Evolutionary conservation across 2,113 vertebrate genomes (phyloP), one percentile per base, ranked within the genome.

Genomic region (Engraulis encrasicolus): DNA sequence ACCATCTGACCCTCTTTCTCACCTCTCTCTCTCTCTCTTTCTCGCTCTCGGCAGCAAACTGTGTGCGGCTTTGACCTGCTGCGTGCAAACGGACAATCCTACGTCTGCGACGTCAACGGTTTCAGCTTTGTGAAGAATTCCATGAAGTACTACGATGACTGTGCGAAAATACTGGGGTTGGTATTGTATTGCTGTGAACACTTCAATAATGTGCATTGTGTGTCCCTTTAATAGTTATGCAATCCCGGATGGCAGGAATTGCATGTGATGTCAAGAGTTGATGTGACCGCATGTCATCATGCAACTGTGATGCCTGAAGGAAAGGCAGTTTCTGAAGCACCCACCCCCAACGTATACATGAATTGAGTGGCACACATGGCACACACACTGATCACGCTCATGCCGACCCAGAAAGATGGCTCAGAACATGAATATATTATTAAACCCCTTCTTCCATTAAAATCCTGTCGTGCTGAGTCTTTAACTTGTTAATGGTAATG

Each of bases 121-220:
- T 97, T 97, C 92, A 97, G 97, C 93, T 97, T 97, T 88, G 97
- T 97, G 90, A 97, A 97, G 92, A 97, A 97, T 89, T 97, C 97
- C 82, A 97, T 97, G 97, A 97, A 97, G 90, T 97, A 97, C 90
- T 97, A 97, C 84, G 96, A 97, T 87, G 97, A 97, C 90, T 97
- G 97, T 91, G 97, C 97, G 86, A 97, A 97, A 91, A 97, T 97
- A 85, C 92, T 97, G 84, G 97, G 97, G 97, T 74, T 17, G 1
- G 27, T 66, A 31, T 66, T 5, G 27, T 66, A 31, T 66, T 27
- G 9, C 58, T 9, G 31, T 11, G 2, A 27, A 23, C 31, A 14
- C 27, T 12, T 27, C 11, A 31, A 23, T 1, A 23, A 23, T 61
- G 19, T 66, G 23, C n/a, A 27, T 66, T 31, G 15, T 31, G 58